Evolutionary conservation across 2,888 invertebrate species (phyloP), one percentile per base, ranked within the genome.

Genomic region (Pemphredon lugubris): DNA sequence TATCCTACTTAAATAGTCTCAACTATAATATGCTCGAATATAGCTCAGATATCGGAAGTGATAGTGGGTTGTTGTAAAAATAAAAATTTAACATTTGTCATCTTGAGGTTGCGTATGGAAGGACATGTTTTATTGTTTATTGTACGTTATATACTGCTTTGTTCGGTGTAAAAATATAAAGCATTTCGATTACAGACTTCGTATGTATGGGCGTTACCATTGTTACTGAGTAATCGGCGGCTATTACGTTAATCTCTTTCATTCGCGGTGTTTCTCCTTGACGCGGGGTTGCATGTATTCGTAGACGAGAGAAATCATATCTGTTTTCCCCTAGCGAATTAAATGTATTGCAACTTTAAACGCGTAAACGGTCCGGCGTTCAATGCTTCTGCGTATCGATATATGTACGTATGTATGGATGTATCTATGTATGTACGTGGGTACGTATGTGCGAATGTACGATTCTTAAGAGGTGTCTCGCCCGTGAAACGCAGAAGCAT

Each of bases 101-200:
- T 85, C 84, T 83, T 88, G 88, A 88, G 88, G 88, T 88, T 88
- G 88, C 85, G 83, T 84, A 86, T 87, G 88, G 88, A 88, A 88
- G 88, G 88, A 88, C 86, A 88, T 87, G 87, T 88, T 88, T 79
- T 82, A 79, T 81, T 84, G 84, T 87, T 86, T 83, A 86, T 86
- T 85, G 83, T 86, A 83, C 83, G 82, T 85, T 84, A 85, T 84
- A 84, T 81, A 81, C 82, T 83, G 80, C 81, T 83, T 83, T 81
- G 81, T 81, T 81, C 81, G 82, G 88, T 88, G 88, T 87, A 88
- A 88, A 88, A 88, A 88, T 88, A 88, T 86, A 88, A 88, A 88
- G 84, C 86, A 87, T 88, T 87, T 83, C 83, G 82, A 87, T 87
- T 87, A 86, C 84, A 87, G 85, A 86, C 82, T 83, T 84, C 79